Percentiles rank a stretch among this genome's conserved stretches.
Conservation (phyloP, 2,113 vertebrate species). For the Triplophysa siluroides region DNA sequence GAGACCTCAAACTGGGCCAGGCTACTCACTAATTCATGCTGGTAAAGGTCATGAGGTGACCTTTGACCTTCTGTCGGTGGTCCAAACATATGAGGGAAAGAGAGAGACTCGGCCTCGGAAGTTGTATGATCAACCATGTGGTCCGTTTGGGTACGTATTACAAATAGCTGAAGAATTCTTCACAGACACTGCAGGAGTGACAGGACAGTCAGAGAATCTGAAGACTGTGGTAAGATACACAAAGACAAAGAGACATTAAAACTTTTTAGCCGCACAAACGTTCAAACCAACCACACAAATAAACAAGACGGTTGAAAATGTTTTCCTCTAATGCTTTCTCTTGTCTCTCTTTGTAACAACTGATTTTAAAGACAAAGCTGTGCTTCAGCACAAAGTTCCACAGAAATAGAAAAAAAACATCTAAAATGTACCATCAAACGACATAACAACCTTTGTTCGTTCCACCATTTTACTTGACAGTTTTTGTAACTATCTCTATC, state of each 20-base stretch:
- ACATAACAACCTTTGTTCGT: constrained; percentile 12
- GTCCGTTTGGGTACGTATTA: background rate
- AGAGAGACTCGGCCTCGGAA: constrained; percentile 30
- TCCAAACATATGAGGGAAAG: constrained; percentile 49
- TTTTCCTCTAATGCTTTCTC: background rate
- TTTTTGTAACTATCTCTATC: background rate
- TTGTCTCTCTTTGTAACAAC: background rate
- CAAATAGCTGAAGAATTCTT: constrained; percentile 4
- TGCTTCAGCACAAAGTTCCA: constrained; percentile 17
- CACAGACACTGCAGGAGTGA: constrained; percentile 23
- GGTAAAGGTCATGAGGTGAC: constrained; percentile 41
- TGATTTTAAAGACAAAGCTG: background rate
- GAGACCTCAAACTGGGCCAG: constrained; percentile 41
- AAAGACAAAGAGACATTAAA: background rate
- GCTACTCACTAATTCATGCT: constrained; percentile 21
- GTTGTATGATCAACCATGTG: constrained; percentile 56
- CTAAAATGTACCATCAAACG: constrained; percentile 41
- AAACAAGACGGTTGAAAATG: background rate
- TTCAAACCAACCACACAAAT: constrained; percentile 24
- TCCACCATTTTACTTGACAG: background rate
- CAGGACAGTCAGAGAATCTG: constrained; percentile 38
- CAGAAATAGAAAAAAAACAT: constrained; percentile 16
- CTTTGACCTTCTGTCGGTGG: constrained; percentile 45
- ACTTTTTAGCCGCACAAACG: background rate
- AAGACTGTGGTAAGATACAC: constrained; percentile 33